Percentiles rank a stretch among this genome's conserved stretches.
Evolutionary conservation across 1,140 invertebrate genomes (phyloP).

Genomic region (Solenopsis invicta): DNA sequence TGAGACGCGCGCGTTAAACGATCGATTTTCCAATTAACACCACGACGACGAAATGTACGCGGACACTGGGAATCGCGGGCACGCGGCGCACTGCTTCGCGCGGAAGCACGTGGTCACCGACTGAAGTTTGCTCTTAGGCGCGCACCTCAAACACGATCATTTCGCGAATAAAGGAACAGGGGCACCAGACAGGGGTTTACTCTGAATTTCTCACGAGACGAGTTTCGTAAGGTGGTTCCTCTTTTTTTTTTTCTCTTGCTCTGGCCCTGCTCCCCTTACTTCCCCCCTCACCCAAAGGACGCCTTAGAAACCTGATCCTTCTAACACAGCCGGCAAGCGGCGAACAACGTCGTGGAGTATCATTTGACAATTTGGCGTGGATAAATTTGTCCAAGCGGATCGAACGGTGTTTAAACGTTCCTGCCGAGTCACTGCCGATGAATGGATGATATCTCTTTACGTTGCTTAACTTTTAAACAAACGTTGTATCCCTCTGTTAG

Average conservation of each 20-base stretch:
- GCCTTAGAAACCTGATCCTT: conserved; percentile 73
- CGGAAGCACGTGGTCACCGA: conserved; percentile 75
- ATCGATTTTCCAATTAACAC: conserved; percentile 67
- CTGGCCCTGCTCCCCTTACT: background rate
- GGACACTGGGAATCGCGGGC: conserved; percentile 58
- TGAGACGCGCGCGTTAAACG: conserved; percentile 1
- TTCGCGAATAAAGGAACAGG: conserved; percentile 71
- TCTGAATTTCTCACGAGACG: conserved; percentile 79
- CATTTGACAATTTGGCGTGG: background rate
- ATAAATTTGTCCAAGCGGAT: conserved; percentile 23
- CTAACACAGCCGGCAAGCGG: conserved; percentile 67
- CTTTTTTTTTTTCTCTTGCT: conserved; percentile 54
- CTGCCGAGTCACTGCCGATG: background rate
- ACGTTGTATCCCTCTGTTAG: background rate
- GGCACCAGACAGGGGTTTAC: conserved; percentile 65
- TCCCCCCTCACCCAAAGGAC: conserved; percentile 22
- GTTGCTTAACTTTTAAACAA: background rate
- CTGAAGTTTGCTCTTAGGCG: conserved; percentile 74
- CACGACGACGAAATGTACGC: conserved; percentile 33
- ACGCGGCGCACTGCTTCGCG: conserved; percentile 70
- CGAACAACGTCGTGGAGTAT: conserved; percentile 34
- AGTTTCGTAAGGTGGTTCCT: conserved; percentile 76
- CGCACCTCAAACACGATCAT: conserved; percentile 74
- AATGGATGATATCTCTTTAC: background rate
- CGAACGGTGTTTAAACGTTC: background rate